Evolutionary conservation across 2,888 invertebrate species (phyloP), one percentile per base, ranked within the genome.

Genomic region (Mycogona germanica): DNA sequence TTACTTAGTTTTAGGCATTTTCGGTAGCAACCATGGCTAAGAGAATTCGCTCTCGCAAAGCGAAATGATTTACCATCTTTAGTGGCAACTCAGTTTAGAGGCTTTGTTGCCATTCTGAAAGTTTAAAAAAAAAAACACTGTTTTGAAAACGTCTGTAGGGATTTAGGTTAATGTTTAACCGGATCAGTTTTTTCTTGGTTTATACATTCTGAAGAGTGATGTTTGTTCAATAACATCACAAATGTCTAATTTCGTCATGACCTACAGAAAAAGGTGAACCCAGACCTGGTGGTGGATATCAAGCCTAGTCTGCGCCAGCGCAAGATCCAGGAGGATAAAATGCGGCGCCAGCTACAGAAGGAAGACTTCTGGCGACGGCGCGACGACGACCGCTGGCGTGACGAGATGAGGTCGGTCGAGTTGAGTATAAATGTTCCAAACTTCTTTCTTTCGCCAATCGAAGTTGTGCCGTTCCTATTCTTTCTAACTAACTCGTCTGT

Each of bases 221-320:
- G 46, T 14, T 50, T 17, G 21, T 37, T 6, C 12, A 2, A 14
- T 58, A 9, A 4, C 9, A 51, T 51, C 29, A 50, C 2, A n/a
- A 47, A 42, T 61, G n/a, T 40, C 37, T 47, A 14, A 42, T 44
- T 35, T 48, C 41, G 19, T 44, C 38, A 56, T 48, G 12, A 55
- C 32, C 61, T 64, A 12, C 59, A 72, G 73, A 72, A 73, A 66
- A 74, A 75, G 60, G 74, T 92, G 17, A 79, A 86, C 70, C 96
- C 97, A 0, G 91, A 91, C 70, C 75, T 98, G 62, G 85, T 92
- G 50, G 96, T 96, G 42, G 95, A 96, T 69, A 87, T 93, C 63
- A 96, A 96, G 72, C 92, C 92, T 14, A 91, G 89, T 42, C 78
- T 91, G 61, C 81, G 91, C 59, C 84, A 84, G 65, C 79, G 88